Evolutionary conservation across 1,140 invertebrate species (phyloP), one percentile per base, ranked within the genome.

Genomic region (Melitaea cinxia): DNA sequence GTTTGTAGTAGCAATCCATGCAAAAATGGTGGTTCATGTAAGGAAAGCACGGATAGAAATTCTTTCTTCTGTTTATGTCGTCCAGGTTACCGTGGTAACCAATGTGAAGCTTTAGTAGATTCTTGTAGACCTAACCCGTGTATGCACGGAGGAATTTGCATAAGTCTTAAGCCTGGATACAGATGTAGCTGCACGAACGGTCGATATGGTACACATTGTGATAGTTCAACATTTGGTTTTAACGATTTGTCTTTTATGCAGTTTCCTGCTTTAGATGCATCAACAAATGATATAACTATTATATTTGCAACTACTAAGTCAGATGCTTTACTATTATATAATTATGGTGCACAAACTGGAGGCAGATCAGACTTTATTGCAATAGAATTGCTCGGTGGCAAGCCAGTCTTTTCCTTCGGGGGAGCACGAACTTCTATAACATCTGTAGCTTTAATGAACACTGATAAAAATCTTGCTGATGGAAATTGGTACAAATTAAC

Each of bases 291-390:
- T 72, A 97, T 98, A 53, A 96, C 96, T 0, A 94, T 98, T 23
- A 94, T 96, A 17, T 98, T 99, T 85, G 96, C 97, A 9, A 99
- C 97, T 0, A 96, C 95, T 0, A 97, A 97, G 84, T 93, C 94
- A 0, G 94, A 98, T 83, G 94, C 96, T 1, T 91, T 99, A 4
- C 85, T 99, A 0, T 91, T 98, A 0, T 99, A 98, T 87, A 98
- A 98, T 73, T 98, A 96, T 76, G 97, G 97, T 0, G 91, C 94
- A 0, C 96, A 96, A 79, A 96, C 94, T 39, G 96, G 96, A 23
- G 97, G 97, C 2, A 91, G 97, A 70, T 98, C 97, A 0, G 97
- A 98, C 82, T 99, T 98, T 81, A 93, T 99, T 24, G 97, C 97
- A 0, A 92, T 99, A 37, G 97, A 99, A 89, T 82, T 99, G 52